Conservation (phyloP, 2,113 vertebrate genomes). For the Neomonachus schauinslandi region DNA sequence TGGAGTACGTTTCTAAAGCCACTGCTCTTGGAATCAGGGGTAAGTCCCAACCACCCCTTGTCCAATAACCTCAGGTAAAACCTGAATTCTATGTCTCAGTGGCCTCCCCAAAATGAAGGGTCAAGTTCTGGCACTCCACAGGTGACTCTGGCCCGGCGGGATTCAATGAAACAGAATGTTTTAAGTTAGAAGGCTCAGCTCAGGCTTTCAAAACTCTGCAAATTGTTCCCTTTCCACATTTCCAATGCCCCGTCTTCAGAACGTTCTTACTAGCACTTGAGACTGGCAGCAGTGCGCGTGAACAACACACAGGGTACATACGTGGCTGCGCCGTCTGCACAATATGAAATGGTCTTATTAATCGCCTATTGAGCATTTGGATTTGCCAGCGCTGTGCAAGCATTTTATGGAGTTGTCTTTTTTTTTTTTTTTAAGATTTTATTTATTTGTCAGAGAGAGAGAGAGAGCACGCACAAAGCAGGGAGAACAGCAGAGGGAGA, state of each 20-base stretch:
- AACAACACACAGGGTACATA: rapidly evolving
- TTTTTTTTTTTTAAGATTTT: background rate
- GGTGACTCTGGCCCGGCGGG: background rate
- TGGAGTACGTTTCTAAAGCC: background rate
- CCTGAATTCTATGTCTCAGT: no score
- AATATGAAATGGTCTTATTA: background rate
- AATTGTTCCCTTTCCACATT: background rate
- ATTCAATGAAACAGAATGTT: background rate
- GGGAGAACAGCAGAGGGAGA: background rate
- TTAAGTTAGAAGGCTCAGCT: background rate
- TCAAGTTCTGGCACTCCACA: background rate
- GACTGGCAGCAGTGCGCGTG: rapidly evolving
- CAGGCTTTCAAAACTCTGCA: background rate
- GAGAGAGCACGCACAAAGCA: no score
- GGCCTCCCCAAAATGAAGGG: rapidly evolving
- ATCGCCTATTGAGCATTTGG: background rate
- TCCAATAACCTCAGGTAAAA: background rate
- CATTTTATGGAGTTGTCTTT: background rate
- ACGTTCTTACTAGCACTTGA: rapidly evolving
- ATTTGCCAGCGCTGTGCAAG: background rate
- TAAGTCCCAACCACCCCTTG: background rate
- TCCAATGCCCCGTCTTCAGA: rapidly evolving
- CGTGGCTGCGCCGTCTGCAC: rapidly evolving
- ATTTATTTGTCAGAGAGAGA: background rate
- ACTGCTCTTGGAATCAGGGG: background rate